Percentiles rank a stretch among this genome's conserved stretches.
Evolutionary conservation across 2,797 vertebrate genomes (phyloP).

Genomic region (Myripristis jacobus): DNA sequence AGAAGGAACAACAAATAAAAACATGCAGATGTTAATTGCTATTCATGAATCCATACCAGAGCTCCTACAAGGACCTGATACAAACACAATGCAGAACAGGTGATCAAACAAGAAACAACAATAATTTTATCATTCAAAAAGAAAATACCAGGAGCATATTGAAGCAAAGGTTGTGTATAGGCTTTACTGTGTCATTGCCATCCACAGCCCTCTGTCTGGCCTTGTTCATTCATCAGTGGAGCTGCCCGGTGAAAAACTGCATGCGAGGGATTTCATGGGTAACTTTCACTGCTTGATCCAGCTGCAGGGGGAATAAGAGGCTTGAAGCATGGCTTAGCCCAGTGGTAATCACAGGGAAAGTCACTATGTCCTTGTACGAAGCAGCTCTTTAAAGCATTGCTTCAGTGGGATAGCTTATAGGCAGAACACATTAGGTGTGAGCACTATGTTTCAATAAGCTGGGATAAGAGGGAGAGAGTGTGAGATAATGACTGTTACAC

Average conservation of each 20-base stretch:
- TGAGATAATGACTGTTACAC: conserved; percentile 11
- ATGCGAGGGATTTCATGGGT: conserved; percentile 53
- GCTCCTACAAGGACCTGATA: background rate
- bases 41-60: background rate
- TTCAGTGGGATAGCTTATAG: conserved; percentile 22
- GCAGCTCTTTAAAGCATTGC: conserved; percentile 54
- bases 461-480: conserved; percentile 37
- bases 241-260: conserved; percentile 35
- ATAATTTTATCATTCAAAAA: background rate
- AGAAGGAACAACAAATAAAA: background rate
- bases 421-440: conserved; percentile 23
- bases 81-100: background rate
- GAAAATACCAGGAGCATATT: background rate
- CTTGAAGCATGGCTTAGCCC: conserved; percentile 75
- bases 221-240: conserved; percentile 30
- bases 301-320: conserved; percentile 79
- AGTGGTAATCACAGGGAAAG: conserved; percentile 79
- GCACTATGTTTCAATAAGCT: conserved; percentile 33
- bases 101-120: background rate
- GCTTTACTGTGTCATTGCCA: background rate
- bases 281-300: conserved; percentile 78
- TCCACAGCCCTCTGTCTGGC: background rate
- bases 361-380: conserved; percentile 73
- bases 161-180: background rate
- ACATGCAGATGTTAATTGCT: too few species aligned